Evolutionary conservation across 2,888 invertebrate genomes (phyloP).

Genomic region (Acleris laterana): DNA sequence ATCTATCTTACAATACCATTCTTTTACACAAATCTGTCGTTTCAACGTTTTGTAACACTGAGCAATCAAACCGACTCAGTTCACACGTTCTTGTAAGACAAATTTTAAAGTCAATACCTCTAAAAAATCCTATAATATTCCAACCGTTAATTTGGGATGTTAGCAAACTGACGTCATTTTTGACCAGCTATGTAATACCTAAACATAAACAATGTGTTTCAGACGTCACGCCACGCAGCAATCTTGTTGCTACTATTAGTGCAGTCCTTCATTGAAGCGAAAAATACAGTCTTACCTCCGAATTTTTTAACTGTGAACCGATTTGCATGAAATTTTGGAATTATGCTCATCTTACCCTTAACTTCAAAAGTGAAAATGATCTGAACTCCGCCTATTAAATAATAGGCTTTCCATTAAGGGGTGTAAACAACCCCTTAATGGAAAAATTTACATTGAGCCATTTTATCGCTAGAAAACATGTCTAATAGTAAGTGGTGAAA

Average conservation of each 20-base stretch:
- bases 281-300: too few relatives aligned
- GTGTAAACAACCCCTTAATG: too few relatives aligned
- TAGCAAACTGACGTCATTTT: constrained; percentile 16
- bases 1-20: constrained; percentile 37
- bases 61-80: constrained; percentile 28
- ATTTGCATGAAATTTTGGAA: too few relatives aligned
- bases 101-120: constrained; percentile 39
- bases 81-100: constrained; percentile 41
- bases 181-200: background rate
- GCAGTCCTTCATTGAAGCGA: too few relatives aligned
- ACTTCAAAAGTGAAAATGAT: too few relatives aligned
- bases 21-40: constrained; percentile 41
- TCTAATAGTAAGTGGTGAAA: too few relatives aligned
- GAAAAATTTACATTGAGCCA: too few relatives aligned
- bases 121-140: constrained; percentile 5
- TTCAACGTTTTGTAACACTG: constrained; percentile 37
- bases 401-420: too few relatives aligned
- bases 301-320: too few relatives aligned
- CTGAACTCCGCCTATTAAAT: too few relatives aligned
- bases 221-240: constrained; percentile 15
- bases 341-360: too few relatives aligned
- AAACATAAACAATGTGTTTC: constrained; percentile 22
- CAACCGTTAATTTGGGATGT: constrained; percentile 42
- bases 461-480: too few relatives aligned
- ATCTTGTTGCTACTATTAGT: constrained; percentile 26